phyloP scores from a whole-genome alignment of 1,140 invertebrate species.

The Diuraphis noxia region DNA sequence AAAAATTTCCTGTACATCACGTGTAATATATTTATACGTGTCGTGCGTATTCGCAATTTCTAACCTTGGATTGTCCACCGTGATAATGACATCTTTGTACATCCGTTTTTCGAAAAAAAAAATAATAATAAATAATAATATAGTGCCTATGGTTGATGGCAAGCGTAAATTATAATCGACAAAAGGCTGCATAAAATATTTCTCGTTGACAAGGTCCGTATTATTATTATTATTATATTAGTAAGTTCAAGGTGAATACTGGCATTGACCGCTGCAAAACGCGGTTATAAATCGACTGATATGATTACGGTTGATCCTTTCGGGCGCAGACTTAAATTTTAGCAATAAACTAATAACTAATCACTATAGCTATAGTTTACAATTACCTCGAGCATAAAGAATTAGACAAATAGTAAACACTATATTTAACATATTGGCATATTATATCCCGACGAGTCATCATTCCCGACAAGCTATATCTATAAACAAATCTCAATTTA shows the following conservation, averaged over 20 bases:
- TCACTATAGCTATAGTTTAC: background rate
- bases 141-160: background rate
- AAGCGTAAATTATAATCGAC: background rate
- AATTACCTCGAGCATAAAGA: background rate
- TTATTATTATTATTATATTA: background rate
- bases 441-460: background rate
- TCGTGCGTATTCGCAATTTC: background rate
- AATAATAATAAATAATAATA: constrained; percentile 23
- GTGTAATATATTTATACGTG: background rate
- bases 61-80: constrained; percentile 27
- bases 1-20: background rate
- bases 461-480: background rate
- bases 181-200: background rate
- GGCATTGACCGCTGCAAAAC: background rate
- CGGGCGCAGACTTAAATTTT: background rate
- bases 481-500: background rate
- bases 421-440: too few relatives aligned
- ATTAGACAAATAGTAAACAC: too few relatives aligned
- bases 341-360: background rate
- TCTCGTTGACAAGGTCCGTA: constrained; percentile 27
- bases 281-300: background rate
- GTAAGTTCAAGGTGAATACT: constrained; percentile 16
- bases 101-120: constrained; percentile 41
- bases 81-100: constrained; percentile 31
- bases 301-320: constrained; percentile 13